These are phyloP conservation scores for Colius striatus DNA, from an alignment of 2,113 vertebrate genomes.

Conservation along the genomic window DNA sequence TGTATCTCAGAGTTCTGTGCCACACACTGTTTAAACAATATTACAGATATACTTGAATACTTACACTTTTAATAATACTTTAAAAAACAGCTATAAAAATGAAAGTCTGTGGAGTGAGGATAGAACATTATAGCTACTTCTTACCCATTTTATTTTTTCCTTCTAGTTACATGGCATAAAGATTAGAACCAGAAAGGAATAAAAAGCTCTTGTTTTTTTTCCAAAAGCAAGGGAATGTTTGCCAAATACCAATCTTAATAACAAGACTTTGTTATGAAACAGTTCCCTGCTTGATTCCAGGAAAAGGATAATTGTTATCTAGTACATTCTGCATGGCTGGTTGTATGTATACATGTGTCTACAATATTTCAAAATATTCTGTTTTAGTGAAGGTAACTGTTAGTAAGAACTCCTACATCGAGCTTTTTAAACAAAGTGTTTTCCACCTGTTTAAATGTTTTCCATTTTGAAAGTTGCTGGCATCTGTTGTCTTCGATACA, in stretches of 20 bases:
- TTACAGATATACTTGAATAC: neutral
- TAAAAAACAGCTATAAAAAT: neutral
- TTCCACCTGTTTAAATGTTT: neutral
- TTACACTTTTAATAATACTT: neutral
- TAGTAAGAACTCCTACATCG: neutral
- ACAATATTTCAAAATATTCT: constrained; percentile 15
- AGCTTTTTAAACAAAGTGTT: neutral
- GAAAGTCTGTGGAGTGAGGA: constrained; percentile 4
- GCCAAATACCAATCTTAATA: constrained; percentile 45
- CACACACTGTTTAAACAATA: neutral
- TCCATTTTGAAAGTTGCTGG: neutral
- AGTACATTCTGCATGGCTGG: neutral
- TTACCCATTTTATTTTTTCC: constrained; percentile 10
- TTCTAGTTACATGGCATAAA: constrained; percentile 23
- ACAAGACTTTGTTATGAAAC: constrained; percentile 41
- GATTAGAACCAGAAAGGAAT: constrained; percentile 10
- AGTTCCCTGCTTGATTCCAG: constrained; percentile 34
- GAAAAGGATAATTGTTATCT: constrained; percentile 44
- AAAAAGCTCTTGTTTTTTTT: constrained; percentile 25
- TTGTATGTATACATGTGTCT: neutral
- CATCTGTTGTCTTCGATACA: neutral
- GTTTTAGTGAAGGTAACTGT: constrained; percentile 1
- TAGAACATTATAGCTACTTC: neutral
- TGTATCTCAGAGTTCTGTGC: constrained; percentile 22
- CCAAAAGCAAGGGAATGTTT: constrained; percentile 27